Conservation (phyloP, 2,888 invertebrate species). For the Ephialtes manifestator region DNA sequence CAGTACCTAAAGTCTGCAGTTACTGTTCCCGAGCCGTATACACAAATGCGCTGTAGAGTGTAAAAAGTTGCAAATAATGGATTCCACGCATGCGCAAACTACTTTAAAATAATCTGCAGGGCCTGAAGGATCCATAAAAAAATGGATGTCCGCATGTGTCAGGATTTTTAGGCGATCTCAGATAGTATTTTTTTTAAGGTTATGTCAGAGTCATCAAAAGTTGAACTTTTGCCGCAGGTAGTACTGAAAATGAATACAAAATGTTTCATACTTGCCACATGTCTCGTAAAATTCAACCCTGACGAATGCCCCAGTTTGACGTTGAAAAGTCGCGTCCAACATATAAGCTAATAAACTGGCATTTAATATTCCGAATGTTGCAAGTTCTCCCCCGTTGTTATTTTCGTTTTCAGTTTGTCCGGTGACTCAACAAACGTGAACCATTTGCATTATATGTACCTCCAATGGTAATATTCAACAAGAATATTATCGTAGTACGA, state of each 20-base stretch:
- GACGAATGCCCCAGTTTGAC: background rate
- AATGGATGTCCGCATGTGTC: too few species aligned
- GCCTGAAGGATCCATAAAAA: too few species aligned
- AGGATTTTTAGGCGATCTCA: too few species aligned
- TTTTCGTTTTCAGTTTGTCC: background rate
- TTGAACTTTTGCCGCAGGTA: too few species aligned
- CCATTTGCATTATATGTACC: background rate
- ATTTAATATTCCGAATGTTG: slow-evolving; percentile 5
- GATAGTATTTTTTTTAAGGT: too few species aligned
- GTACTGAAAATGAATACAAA: background rate
- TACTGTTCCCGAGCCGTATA: too few species aligned
- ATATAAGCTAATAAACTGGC: background rate
- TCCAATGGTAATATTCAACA: slow-evolving; percentile 32
- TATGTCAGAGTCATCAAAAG: too few species aligned
- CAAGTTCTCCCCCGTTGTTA: background rate
- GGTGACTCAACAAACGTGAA: slow-evolving; percentile 14
- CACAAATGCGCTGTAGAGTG: too few species aligned
- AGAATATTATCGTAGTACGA: slow-evolving; percentile 39
- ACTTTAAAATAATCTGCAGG: too few species aligned
- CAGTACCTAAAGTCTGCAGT: too few species aligned
- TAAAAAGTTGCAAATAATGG: too few species aligned
- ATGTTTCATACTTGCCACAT: background rate
- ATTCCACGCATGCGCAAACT: too few species aligned
- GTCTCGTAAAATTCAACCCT: slow-evolving; percentile 2
- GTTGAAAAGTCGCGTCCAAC: background rate